phyloP scores from a whole-genome alignment of 2,113 vertebrate species.

The Mastomys coucha region DNA sequence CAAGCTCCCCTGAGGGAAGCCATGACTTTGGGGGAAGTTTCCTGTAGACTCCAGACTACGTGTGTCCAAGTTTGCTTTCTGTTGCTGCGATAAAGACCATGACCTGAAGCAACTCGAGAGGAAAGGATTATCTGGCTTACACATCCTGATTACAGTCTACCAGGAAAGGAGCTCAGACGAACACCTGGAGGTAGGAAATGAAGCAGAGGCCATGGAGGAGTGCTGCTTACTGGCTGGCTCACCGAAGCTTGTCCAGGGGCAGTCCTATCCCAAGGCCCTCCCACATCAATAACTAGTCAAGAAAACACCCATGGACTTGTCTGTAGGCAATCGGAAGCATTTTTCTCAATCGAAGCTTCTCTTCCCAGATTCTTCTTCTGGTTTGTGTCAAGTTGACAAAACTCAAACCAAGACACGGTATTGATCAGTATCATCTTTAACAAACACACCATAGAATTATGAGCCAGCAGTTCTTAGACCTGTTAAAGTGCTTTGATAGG shows the following conservation, averaged over 20 bases:
- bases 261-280: background rate
- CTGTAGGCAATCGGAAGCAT: background rate
- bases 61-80: background rate
- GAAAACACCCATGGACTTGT: no score
- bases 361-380: background rate
- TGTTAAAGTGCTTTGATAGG: background rate
- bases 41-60: background rate
- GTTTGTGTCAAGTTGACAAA: background rate
- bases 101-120: background rate
- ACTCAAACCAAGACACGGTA: background rate
- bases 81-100: background rate
- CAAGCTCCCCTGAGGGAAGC: background rate
- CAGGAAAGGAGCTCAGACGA: background rate
- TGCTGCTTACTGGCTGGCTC: background rate
- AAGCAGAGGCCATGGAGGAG: background rate
- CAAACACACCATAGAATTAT: background rate
- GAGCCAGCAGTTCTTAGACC: background rate
- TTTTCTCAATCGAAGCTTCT: background rate
- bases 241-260: background rate
- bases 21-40: background rate
- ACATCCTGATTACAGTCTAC: background rate
- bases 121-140: background rate
- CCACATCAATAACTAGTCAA: background rate
- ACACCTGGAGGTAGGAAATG: background rate
- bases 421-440: background rate